Percentiles rank a stretch among this genome's conserved stretches.
Conservation (phyloP, 1,140 invertebrate genomes). For the Drosophila neocordata region DNA sequence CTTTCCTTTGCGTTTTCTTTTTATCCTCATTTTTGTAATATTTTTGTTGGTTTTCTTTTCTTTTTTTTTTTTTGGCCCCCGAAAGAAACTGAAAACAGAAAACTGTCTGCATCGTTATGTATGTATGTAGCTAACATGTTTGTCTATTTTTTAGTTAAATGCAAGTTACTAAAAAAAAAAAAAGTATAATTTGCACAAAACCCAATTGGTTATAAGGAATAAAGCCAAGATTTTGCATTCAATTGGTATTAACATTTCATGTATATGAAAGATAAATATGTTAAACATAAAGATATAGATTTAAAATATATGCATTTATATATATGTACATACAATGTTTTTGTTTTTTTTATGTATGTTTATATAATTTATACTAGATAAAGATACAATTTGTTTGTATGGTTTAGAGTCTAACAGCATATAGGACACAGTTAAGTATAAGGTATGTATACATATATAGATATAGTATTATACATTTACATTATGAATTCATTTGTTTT, state of each 20-base stretch:
- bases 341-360: slow-evolving; percentile 20
- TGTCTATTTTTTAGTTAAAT: slow-evolving; percentile 3
- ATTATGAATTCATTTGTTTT: slow-evolving; percentile 43
- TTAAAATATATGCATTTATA: slow-evolving; percentile 53
- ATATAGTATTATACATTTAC: slow-evolving; percentile 73
- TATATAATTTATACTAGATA: slow-evolving; percentile 54
- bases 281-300: slow-evolving; percentile 46
- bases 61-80: slow-evolving; percentile 66
- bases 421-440: slow-evolving; percentile 55
- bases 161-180: neutral
- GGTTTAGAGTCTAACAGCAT: slow-evolving; percentile 44
- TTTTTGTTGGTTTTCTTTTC: slow-evolving; percentile 30
- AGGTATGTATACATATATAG: slow-evolving; percentile 52
- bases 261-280: slow-evolving; percentile 32
- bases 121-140: slow-evolving; percentile 28
- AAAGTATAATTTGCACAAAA: neutral
- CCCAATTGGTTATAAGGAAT: neutral
- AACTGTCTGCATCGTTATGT: slow-evolving; percentile 62
- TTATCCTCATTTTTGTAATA: slow-evolving; percentile 30
- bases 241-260: slow-evolving; percentile 50
- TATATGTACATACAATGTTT: slow-evolving; percentile 21
- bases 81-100: slow-evolving; percentile 73
- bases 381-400: slow-evolving; percentile 13
- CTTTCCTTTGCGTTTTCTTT: slow-evolving; percentile 19
- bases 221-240: slow-evolving; percentile 5